Conservation (phyloP, 1,140 invertebrate genomes). For the Chironomus striatipennis region DNA sequence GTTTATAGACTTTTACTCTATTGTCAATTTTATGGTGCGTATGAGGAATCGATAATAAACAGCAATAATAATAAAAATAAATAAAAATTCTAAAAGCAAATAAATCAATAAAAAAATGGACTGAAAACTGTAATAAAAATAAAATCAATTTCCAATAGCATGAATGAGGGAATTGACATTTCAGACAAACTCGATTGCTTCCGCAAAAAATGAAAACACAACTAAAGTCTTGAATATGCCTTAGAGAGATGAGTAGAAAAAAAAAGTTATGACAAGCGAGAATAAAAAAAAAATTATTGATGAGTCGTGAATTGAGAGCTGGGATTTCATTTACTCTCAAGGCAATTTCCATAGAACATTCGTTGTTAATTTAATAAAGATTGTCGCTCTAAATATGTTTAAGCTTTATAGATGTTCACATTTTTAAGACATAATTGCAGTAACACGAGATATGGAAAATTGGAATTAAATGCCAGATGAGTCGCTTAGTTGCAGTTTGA, state of each 20-base stretch:
- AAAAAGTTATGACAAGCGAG: not conserved
- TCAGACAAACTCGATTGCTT: slow-evolving; percentile 7
- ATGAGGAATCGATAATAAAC: not conserved
- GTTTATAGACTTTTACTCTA: not conserved
- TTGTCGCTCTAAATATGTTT: not conserved
- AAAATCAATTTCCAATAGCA: not conserved
- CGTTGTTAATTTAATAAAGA: not conserved
- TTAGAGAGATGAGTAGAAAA: too few relatives aligned
- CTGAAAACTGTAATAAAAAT: not conserved
- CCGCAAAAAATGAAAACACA: not conserved
- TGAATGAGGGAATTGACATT: not conserved
- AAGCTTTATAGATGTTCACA: too few relatives aligned
- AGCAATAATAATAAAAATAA: too few relatives aligned
- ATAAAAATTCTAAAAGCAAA: not conserved
- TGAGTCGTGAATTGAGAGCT: not conserved
- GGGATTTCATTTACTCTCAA: slow-evolving; percentile 1
- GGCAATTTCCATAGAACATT: not conserved
- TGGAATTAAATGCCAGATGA: too few relatives aligned
- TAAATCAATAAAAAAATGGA: slow-evolving; percentile 4
- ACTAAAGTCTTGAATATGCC: too few relatives aligned
- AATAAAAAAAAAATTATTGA: not conserved
- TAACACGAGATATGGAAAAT: too few relatives aligned
- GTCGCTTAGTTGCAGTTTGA: too few relatives aligned
- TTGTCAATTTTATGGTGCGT: not conserved
- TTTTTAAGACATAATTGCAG: too few relatives aligned